A percentile compares a stretch with the other conserved stretches of the same genome.
Conservation (phyloP, 2,113 vertebrate species). For the Shinisaurus crocodilurus region DNA sequence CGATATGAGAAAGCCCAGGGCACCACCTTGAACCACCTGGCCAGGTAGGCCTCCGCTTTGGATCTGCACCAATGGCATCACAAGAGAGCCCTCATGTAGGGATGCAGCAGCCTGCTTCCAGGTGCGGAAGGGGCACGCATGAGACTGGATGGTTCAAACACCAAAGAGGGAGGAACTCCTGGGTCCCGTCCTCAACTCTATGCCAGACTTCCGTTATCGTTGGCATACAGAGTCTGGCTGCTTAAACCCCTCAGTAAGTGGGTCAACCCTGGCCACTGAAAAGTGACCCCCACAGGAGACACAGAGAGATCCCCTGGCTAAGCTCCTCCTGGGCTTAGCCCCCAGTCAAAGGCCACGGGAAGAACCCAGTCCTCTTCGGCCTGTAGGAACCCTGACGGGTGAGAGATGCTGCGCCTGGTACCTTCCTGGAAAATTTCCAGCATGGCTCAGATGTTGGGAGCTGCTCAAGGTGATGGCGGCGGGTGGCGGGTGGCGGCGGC, state of each 20-base stretch:
- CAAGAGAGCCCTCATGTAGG: neutral
- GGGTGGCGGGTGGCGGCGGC: too few species aligned
- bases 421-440: neutral
- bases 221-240: too few species aligned
- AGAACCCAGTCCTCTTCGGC: neutral
- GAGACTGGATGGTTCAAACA: neutral
- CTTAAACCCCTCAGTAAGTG: too few species aligned
- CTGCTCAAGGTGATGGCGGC: neutral
- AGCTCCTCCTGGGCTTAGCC: neutral
- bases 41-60: too few species aligned
- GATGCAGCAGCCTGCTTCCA: neutral
- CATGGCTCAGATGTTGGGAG: neutral
- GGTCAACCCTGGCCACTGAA: too few species aligned
- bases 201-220: neutral
- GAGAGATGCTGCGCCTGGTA: neutral
- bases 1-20: too few species aligned
- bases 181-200: neutral
- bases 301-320: neutral
- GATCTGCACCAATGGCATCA: too few species aligned
- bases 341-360: neutral
- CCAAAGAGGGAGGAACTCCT: neutral
- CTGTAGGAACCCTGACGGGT: too few species aligned
- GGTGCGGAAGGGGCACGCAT: neutral
- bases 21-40: too few species aligned
- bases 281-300: neutral